Conservation (phyloP, 2,113 vertebrate genomes). For the Hassar affinis region DNA sequence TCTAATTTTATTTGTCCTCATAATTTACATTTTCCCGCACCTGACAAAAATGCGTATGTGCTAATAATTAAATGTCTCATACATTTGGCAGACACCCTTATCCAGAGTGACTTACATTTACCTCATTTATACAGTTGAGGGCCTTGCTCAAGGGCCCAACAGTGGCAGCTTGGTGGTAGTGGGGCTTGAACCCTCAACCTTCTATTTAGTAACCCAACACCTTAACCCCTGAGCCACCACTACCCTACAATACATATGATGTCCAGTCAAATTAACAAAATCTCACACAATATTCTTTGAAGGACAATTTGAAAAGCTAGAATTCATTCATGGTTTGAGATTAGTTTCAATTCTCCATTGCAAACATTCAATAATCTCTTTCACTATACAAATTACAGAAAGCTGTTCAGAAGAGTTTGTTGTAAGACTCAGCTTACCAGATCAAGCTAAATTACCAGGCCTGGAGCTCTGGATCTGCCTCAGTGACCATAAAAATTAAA, state of each 20-base stretch:
- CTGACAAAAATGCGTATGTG: not conserved
- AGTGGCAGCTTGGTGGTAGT: too few species aligned
- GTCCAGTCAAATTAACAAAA: not conserved
- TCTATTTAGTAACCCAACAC: too few species aligned
- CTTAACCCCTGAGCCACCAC: too few species aligned
- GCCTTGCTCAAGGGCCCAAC: too few species aligned
- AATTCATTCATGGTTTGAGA: not conserved
- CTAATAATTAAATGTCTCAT: not conserved
- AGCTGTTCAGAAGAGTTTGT: not conserved
- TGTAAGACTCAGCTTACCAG: not conserved
- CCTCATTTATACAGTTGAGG: too few species aligned
- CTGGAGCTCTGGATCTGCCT: not conserved
- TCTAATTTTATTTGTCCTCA: not conserved
- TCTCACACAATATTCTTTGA: not conserved
- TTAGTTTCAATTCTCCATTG: conserved; percentile 1
- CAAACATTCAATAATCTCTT: not conserved
- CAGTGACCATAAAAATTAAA: conserved; percentile 32
- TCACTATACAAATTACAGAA: not conserved
- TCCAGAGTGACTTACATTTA: too few species aligned
- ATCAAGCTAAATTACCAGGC: not conserved
- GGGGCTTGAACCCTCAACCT: too few species aligned
- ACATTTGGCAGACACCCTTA: too few species aligned
- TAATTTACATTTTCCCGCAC: not conserved
- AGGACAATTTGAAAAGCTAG: not conserved
- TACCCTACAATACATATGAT: not conserved